Evolutionary conservation across 2,113 vertebrate species (phyloP), one percentile per base, ranked within the genome.

Genomic region (Athene noctua): DNA sequence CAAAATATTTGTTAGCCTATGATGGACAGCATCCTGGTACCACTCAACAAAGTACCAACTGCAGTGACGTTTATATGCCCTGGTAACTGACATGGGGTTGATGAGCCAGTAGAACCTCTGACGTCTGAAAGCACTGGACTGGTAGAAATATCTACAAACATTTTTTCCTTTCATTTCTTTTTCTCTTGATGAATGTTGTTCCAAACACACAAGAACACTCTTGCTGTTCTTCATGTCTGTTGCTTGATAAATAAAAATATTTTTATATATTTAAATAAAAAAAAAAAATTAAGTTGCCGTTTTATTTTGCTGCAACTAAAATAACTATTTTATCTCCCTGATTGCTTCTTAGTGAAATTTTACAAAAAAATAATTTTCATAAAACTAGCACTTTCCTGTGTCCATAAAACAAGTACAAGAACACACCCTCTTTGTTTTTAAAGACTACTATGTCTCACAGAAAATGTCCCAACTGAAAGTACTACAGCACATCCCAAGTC

Each of bases 31-130:
- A 97, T 96, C 57, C 29, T 93, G 51, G 58, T 95, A 97, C 83
- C 62, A 73, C 5, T 71, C 71, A 94, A 84, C 29, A 90, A 71
- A 96, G 40, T 36, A 79, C 13, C 29, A 70, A 11, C 36, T 47
- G 40, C 29, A 77, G 30, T 13, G 11, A 11, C 55, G 51, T 74
- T 93, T 94, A 79, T 21, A 85, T 4, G 9, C 5, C 27, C 74
- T 57, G 49, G 27, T 49, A 93, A 87, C 59, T 70, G 66, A 87
- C 40, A 62, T 4, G 19, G 26, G 11, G 40, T 55, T 93, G 66
- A 94, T 84, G 32, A 97, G 83, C 77, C 92, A 95, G 75, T 94
- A 87, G 79, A 95, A 96, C 34, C 47, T 90, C 62, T 81, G 80
- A 96, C 21, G 11, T 96, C 88, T 94, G 73, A 96, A 89, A 94